Conservation (phyloP, 2,797 vertebrate species). For the Poeciliopsis turneri region DNA sequence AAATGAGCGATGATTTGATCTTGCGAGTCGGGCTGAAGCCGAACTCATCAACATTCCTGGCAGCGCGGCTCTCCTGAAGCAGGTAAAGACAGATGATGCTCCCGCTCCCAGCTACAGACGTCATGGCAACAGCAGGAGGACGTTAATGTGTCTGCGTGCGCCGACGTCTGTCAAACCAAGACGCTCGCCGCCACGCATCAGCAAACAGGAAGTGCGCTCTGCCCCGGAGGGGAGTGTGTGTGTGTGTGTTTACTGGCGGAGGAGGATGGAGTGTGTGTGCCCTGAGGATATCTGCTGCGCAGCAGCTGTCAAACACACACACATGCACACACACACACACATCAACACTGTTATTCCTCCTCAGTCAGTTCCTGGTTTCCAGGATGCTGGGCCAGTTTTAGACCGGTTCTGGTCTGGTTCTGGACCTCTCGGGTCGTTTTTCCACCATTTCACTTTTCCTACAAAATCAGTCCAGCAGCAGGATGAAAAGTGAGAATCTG, state of each 20-base stretch:
- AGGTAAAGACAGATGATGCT: slow-evolving; percentile 17
- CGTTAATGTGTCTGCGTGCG: slow-evolving; percentile 40
- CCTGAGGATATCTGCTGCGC: slow-evolving; percentile 70
- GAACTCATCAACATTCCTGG: background rate
- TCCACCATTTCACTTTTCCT: no score
- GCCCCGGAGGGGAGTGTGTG: slow-evolving; percentile 50
- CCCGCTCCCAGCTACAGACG: slow-evolving; percentile 39
- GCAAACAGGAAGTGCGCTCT: slow-evolving; percentile 70
- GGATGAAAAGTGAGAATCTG: no score
- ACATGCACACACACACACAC: no score
- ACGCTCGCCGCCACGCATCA: slow-evolving; percentile 66
- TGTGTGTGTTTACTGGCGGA: slow-evolving; percentile 34
- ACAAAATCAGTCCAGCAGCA: no score
- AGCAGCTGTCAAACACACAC: slow-evolving; percentile 75
- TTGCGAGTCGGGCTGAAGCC: background rate
- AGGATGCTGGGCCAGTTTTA: background rate
- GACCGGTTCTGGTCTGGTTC: no score
- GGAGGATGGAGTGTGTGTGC: slow-evolving; percentile 47
- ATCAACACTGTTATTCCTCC: slow-evolving; percentile 47
- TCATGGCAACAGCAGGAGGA: slow-evolving; percentile 47
- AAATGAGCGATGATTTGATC: background rate
- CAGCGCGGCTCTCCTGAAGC: background rate
- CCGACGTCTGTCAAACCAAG: slow-evolving; percentile 66
- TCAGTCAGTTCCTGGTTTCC: slow-evolving; percentile 59
- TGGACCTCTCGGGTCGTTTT: no score